Base-by-base conservation (phyloP, 2,797 vertebrate species). In the Phataginus tricuspis region DNA sequence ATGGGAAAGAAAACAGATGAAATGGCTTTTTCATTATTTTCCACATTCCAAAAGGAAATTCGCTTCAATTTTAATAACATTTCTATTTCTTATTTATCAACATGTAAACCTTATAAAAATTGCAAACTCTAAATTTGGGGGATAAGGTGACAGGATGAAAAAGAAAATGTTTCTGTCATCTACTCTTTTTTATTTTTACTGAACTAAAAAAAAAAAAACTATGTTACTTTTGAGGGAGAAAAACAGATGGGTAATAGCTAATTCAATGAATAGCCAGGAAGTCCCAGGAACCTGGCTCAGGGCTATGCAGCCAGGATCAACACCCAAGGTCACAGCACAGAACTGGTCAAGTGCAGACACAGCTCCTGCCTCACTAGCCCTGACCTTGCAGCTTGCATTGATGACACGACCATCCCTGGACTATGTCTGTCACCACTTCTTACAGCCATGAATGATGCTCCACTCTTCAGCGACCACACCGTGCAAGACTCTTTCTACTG, bases 21-120 rank as follows among this genome's bases (percentile, higher is more conserved):
- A 96, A 97, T 95, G 94, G 74, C 64, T 95, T 97, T 98, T 97
- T 69, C 71, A 96, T 97, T 97, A 96, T 97, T 97, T 97, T 95
- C 96, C 86, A 96, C 92, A 92, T 88, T 66, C 91, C 13, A 23
- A 86, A 95, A 97, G 89, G 92, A 97, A 97, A 94, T 84, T 90
- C 86, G 77, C 90, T 97, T 96, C 97, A 83, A 84, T 95, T 92
- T 97, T 97, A 97, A 97, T 97, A 93, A 96, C 91, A 80, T 95
- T 95, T 92, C 96, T 92, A 69, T 96, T 96, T 94, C 93, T 97
- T 97, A 86, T 85, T 96, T 97, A 91, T 96, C 83, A 93, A 97
- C 93, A 84, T 51, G 75, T 74, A 96, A 95, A 95, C 78, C 91
- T 95, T 93, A 96, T 92, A 97, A 96, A 97, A 96, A 88, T 94